Percentiles rank a stretch among this genome's conserved stretches.
Evolutionary conservation across 2,888 invertebrate genomes (phyloP).

Genomic region (Brenthis hecate): DNA sequence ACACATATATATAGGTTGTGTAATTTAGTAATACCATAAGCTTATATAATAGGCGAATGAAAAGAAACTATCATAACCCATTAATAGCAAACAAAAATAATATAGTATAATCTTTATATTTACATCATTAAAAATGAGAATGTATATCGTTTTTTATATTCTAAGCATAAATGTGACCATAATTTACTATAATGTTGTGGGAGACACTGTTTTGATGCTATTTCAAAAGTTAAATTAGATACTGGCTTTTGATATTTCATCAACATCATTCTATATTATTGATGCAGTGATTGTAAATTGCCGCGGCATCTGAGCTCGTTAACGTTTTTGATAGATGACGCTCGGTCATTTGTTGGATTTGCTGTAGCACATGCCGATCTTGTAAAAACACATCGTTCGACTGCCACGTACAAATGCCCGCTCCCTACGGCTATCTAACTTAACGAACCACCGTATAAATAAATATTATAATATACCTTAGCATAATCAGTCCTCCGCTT

Average conservation of each 20-base stretch:
- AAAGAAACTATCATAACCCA: constrained; percentile 8
- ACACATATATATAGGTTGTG: neutral
- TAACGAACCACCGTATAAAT: constrained; percentile 80
- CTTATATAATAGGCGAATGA: neutral
- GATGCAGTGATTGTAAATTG: constrained; percentile 74
- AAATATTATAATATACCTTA: constrained; percentile 52
- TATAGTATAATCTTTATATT: constrained; percentile 6
- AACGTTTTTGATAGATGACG: constrained; percentile 81
- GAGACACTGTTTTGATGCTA: constrained; percentile 52
- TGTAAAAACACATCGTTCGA: constrained; percentile 79
- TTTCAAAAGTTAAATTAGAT: constrained; percentile 54
- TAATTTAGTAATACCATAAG: neutral
- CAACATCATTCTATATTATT: constrained; percentile 73
- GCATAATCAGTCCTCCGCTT: constrained; percentile 52
- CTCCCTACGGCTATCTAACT: constrained; percentile 78
- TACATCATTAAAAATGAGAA: constrained; percentile 13
- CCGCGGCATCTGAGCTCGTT: constrained; percentile 77
- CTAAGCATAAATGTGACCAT: constrained; percentile 20
- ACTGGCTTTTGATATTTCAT: constrained; percentile 58
- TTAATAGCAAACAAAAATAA: constrained; percentile 11
- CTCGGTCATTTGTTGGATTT: constrained; percentile 77
- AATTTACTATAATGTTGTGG: constrained; percentile 27
- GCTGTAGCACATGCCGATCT: constrained; percentile 71
- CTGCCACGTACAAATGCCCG: constrained; percentile 77
- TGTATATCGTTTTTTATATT: constrained; percentile 20